These are phyloP conservation scores for Caenorhabditis wallacei DNA, from an alignment of 2,888 invertebrate genomes.

Conservation along the genomic window DNA sequence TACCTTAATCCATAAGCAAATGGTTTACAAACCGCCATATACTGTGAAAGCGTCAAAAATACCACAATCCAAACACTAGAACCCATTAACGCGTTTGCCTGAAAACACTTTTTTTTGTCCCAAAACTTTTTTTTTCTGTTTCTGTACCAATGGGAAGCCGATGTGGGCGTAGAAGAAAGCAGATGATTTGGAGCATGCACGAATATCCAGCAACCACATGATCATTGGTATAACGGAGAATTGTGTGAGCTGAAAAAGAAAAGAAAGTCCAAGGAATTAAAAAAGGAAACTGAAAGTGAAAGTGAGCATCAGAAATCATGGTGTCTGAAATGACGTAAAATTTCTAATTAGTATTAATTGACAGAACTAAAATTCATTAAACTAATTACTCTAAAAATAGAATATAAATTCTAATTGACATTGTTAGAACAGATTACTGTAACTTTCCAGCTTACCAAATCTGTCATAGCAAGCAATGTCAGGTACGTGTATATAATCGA, in stretches of 20 bases:
- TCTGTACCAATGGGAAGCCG: conserved; percentile 84
- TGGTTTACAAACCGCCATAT: conserved; percentile 84
- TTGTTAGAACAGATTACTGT: no score
- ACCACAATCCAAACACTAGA: conserved; percentile 85
- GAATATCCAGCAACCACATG: conserved; percentile 82
- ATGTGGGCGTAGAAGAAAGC: conserved; percentile 85
- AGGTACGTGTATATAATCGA: conserved; percentile 85
- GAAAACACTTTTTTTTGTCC: conserved; percentile 26
- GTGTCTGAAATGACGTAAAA: conserved; percentile 11
- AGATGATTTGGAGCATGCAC: conserved; percentile 80
- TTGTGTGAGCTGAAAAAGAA: conserved; percentile 83
- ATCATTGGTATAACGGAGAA: conserved; percentile 84
- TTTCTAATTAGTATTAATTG: neutral
- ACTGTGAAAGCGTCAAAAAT: conserved; percentile 85
- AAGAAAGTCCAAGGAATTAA: conserved; percentile 5
- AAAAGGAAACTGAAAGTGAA: conserved; percentile 4
- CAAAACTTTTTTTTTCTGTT: neutral
- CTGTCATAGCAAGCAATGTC: conserved; percentile 75
- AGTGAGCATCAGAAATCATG: conserved; percentile 6
- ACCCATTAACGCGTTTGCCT: conserved; percentile 85
- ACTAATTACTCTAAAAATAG: no score
- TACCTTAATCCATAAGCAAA: conserved; percentile 77
- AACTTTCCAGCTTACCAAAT: conserved; percentile 73
- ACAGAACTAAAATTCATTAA: neutral
- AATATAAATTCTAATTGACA: no score